Evolutionary conservation across 2,113 vertebrate species (phyloP), one percentile per base, ranked within the genome.

Genomic region (Sorex fumeus): DNA sequence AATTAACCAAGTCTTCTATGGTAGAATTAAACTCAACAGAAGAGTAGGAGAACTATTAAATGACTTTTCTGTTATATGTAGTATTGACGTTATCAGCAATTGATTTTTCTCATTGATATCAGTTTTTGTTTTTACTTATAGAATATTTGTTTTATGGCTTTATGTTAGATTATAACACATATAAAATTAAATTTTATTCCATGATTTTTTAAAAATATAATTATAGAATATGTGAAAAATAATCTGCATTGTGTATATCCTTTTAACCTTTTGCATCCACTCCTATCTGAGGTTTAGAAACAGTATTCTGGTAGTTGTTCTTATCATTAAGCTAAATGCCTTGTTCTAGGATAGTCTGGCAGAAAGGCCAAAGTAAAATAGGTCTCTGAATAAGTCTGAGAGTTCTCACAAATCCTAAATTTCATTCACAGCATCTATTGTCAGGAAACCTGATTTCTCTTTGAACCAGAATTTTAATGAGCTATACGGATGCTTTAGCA

Each of bases 11-110:
- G n/a, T 88, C 5, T 18, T 23, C 34, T 76, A 57, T 2, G 80
- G 16, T 80, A 10, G 47, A 78, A 67, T 72, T 67, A 60, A 71
- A 62, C 4, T 84, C 19, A 74, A 8, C 45, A 83, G 16, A 78
- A 66, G 67, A 93, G 7, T 12, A 85, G 16, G 19, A 71, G 16
- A 77, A 95, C 77, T 50, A 62, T 76, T 45, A 28, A 88, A 32
- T 70, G 8, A 84, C 30, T 7, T 28, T 84, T 5, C 67, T 86
- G 21, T 66, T 23, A 23, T 2, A n/a, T 21, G 21, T 70, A 28
- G 11, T 28, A 43, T 27, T 72, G 45, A 70, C 15, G 32, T 47
- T 74, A 16, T 74, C 27, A 69, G 7, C 2, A 62, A 50, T 43
- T 62, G 62, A 45, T 66, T 81, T 81, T 30, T 88, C 0, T 76